These are phyloP conservation scores for Phanerotoma sp. DNA, from an alignment of 2,888 invertebrate species.

Conservation along the genomic window DNA sequence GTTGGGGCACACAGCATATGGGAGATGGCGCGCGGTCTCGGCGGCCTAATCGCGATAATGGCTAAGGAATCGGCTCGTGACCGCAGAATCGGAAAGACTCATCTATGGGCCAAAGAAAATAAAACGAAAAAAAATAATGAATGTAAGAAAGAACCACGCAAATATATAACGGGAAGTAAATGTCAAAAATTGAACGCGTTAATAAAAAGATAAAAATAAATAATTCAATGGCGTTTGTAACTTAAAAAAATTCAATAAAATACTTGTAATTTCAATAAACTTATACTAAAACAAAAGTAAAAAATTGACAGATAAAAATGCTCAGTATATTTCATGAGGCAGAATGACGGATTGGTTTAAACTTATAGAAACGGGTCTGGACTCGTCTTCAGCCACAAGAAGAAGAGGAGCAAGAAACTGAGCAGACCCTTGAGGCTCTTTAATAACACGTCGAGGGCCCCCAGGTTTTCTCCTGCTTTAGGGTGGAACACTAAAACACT, in stretches of 20 bases:
- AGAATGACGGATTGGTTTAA: conserved; percentile 13
- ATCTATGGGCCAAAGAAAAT: conserved; percentile 30
- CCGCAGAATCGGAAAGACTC: conserved; percentile 53
- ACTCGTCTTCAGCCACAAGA: conserved; percentile 18
- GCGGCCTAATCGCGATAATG: conserved; percentile 56
- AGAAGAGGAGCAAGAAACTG: conserved; percentile 21
- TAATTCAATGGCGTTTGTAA: background rate
- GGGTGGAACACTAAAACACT: background rate
- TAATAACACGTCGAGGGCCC: conserved; percentile 45
- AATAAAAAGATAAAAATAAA: conserved; percentile 19
- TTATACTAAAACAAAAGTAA: background rate
- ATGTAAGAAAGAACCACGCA: conserved; percentile 26
- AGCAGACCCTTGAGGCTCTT: conserved; percentile 40
- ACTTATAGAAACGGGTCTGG: conserved; percentile 1
- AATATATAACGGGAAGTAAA: background rate
- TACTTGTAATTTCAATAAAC: background rate
- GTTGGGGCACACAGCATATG: conserved; percentile 41
- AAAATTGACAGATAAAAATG: background rate
- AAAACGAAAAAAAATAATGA: conserved; percentile 15
- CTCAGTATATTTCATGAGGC: background rate
- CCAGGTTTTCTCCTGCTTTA: conserved; percentile 37
- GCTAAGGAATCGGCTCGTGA: conserved; percentile 52
- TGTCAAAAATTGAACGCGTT: background rate
- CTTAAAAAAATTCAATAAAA: background rate
- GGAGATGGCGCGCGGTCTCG: conserved; percentile 39